Evolutionary conservation across 2,797 vertebrate genomes (phyloP).

Genomic region (Coreius guichenoti): DNA sequence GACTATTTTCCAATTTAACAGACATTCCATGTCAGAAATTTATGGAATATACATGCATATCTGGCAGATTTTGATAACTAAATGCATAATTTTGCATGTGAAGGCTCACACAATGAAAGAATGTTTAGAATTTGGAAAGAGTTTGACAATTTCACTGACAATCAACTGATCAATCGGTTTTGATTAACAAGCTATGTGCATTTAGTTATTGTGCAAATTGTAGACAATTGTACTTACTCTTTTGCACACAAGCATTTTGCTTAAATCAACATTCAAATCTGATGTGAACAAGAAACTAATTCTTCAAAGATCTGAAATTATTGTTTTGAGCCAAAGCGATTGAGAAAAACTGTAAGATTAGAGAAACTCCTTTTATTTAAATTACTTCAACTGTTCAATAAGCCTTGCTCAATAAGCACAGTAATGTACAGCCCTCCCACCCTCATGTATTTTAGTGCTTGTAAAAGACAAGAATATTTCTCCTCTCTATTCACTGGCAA

Average conservation of each 20-base stretch:
- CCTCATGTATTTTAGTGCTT: conserved; percentile 37
- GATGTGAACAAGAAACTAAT: neutral
- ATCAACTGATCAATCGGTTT: neutral
- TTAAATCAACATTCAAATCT: neutral
- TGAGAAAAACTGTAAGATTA: conserved; percentile 4
- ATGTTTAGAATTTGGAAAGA: too few species aligned
- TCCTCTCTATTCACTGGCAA: conserved; percentile 78
- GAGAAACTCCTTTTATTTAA: conserved; percentile 17
- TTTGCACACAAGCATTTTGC: neutral
- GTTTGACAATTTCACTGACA: too few species aligned
- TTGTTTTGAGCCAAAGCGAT: neutral
- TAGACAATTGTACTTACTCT: neutral
- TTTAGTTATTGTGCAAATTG: neutral
- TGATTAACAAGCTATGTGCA: neutral
- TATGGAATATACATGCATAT: neutral
- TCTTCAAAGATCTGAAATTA: neutral
- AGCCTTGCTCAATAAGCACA: neutral
- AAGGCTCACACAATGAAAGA: too few species aligned
- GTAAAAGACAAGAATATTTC: conserved; percentile 68
- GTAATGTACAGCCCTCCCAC: conserved; percentile 22
- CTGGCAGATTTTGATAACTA: too few species aligned
- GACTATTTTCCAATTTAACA: neutral
- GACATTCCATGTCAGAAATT: neutral
- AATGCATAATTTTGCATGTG: too few species aligned
- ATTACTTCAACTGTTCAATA: conserved; percentile 4